Evolutionary conservation across 2,797 vertebrate species (phyloP).

Genomic region (Xenentodon cancila): DNA sequence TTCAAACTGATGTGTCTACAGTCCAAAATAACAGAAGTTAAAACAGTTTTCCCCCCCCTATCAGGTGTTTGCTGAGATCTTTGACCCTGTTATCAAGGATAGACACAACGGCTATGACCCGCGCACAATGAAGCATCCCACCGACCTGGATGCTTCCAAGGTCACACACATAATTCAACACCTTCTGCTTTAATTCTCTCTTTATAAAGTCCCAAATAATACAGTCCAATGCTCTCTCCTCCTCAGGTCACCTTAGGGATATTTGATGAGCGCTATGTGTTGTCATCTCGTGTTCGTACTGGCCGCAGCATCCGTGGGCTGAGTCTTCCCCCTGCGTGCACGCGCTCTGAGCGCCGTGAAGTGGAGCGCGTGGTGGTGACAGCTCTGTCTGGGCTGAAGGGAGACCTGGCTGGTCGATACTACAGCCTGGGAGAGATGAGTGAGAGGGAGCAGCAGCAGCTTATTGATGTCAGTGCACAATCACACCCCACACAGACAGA

Average conservation of each 20-base stretch:
- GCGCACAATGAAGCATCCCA: slow-evolving; percentile 88
- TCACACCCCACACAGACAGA: not conserved
- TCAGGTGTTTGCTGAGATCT: slow-evolving; percentile 91
- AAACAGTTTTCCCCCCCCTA: not conserved
- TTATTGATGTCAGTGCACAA: slow-evolving; percentile 87
- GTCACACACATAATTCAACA: slow-evolving; percentile 55
- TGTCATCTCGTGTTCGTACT: slow-evolving; percentile 90
- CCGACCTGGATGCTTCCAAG: slow-evolving; percentile 93
- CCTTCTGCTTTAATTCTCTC: not conserved
- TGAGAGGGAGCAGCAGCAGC: slow-evolving; percentile 88
- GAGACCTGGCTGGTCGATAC: slow-evolving; percentile 89
- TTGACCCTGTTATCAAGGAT: slow-evolving; percentile 90
- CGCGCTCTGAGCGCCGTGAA: slow-evolving; percentile 88
- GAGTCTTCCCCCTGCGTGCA: slow-evolving; percentile 90
- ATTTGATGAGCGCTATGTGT: slow-evolving; percentile 89
- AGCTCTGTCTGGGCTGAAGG: slow-evolving; percentile 87
- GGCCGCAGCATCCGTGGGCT: slow-evolving; percentile 93
- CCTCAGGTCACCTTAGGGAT: slow-evolving; percentile 86
- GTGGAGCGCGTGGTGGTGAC: slow-evolving; percentile 89
- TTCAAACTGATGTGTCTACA: not conserved
- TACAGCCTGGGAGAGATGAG: slow-evolving; percentile 89
- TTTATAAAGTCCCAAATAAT: not conserved
- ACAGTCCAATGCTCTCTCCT: not conserved
- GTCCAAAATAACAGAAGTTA: no score
- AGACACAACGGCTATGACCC: slow-evolving; percentile 94